Evolutionary conservation across 1,140 invertebrate species (phyloP).

Genomic region (Periplaneta americana): DNA sequence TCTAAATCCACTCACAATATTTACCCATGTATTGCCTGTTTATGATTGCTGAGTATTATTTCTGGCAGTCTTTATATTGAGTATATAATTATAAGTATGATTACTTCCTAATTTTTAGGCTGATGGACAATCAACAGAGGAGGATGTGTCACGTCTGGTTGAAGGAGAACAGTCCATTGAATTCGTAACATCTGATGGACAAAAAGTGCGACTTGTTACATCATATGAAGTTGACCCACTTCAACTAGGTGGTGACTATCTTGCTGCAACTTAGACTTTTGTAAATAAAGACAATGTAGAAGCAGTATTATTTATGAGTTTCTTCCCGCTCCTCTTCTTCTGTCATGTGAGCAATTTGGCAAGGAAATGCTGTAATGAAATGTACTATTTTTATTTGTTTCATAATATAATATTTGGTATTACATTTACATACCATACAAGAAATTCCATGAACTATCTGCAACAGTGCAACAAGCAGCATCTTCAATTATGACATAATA

Average conservation of each 20-base stretch:
- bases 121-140: neutral
- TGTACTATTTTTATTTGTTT: neutral
- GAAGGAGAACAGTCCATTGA: conserved; percentile 39
- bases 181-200: conserved; percentile 43
- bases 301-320: neutral
- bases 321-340: too few species aligned
- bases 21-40: too few species aligned
- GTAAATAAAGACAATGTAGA: neutral
- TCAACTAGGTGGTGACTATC: conserved; percentile 40
- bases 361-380: neutral
- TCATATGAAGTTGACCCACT: conserved; percentile 40
- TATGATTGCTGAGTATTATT: too few species aligned
- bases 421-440: too few species aligned
- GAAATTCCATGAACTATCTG: neutral
- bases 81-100: neutral
- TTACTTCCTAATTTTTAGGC: neutral
- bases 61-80: neutral
- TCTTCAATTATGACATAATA: too few species aligned
- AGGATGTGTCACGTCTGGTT: conserved; percentile 4
- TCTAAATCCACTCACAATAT: too few species aligned
- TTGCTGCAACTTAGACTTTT: conserved; percentile 32
- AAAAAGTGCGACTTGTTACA: conserved; percentile 42
- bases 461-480: too few species aligned
- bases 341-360: neutral
- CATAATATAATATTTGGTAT: too few species aligned